Conservation (phyloP, 2,113 vertebrate species). For the Marcusenius ussheri region DNA sequence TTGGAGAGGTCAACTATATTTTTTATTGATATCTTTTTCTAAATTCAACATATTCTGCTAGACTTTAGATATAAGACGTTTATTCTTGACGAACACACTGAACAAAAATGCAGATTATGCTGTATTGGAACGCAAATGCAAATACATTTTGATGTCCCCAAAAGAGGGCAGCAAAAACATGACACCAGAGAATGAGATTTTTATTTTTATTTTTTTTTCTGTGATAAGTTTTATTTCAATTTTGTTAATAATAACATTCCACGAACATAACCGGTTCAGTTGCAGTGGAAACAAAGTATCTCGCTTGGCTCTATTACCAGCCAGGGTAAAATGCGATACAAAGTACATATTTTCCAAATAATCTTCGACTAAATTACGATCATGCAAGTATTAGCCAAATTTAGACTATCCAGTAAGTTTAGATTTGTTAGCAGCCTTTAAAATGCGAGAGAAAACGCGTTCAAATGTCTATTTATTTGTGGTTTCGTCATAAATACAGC, state of each 20-base stretch:
- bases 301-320: neutral
- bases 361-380: neutral
- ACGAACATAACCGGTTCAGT: neutral
- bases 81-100: neutral
- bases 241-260: neutral
- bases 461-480: neutral
- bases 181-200: neutral
- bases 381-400: neutral
- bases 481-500: neutral
- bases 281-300: neutral
- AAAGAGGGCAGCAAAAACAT: conserved; percentile 18
- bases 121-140: neutral
- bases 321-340: neutral
- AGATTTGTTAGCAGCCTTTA: neutral
- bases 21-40: neutral
- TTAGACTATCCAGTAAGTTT: neutral
- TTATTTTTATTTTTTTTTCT: neutral
- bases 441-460: neutral
- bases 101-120: neutral
- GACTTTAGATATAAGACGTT: neutral
- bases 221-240: neutral
- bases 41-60: neutral
- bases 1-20: neutral
- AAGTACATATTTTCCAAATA: neutral
- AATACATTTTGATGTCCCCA: neutral